Conservation (phyloP, 2,888 invertebrate species). For the Xestoiulus laeticollis region DNA sequence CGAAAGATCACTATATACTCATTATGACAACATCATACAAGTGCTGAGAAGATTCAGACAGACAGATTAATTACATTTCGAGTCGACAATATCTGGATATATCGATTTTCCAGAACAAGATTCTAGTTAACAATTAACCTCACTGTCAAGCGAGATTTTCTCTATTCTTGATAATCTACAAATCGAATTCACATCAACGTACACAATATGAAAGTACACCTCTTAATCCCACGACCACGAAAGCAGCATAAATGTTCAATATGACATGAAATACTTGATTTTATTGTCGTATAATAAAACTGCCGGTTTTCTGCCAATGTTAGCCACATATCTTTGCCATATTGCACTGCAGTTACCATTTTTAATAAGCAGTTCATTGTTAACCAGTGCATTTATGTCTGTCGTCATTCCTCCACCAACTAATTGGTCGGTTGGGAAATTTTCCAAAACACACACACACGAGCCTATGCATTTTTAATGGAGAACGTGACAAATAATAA, state of each 20-base stretch:
- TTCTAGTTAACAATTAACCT: not conserved
- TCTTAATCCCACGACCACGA: not conserved
- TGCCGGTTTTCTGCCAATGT: not conserved
- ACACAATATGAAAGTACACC: not conserved
- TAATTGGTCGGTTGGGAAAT: not conserved
- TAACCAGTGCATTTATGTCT: not conserved
- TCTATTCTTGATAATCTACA: not conserved
- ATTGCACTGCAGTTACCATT: not conserved
- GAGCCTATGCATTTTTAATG: not conserved
- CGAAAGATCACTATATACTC: not conserved
- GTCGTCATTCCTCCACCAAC: not conserved
- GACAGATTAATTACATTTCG: not conserved
- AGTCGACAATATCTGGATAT: not conserved
- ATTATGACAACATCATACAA: not conserved
- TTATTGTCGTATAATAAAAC: not conserved
- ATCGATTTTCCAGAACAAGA: not conserved
- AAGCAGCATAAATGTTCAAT: not conserved
- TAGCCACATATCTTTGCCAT: too few relatives aligned
- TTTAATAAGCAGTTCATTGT: conserved; percentile 2
- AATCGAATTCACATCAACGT: not conserved
- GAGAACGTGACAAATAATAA: conserved; percentile 19
- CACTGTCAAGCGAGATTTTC: not conserved
- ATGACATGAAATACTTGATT: not conserved
- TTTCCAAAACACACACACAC: not conserved
- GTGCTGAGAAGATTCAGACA: not conserved